Conservation (phyloP, 2,888 invertebrate species). For the Catocala fraxini region DNA sequence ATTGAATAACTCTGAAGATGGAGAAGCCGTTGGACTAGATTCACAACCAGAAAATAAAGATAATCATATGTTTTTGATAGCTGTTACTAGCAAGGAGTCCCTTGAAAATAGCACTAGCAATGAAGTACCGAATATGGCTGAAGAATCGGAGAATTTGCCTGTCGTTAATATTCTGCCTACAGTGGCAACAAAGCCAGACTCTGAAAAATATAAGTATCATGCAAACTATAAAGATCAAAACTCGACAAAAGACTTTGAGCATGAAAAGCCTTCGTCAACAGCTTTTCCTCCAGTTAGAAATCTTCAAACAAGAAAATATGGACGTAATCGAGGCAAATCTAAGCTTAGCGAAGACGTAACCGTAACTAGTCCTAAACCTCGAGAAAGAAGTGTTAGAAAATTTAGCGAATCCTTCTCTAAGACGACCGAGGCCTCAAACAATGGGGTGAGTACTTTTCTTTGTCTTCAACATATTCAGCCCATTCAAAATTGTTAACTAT, state of each 20-base stretch:
- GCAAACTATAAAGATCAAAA: conserved; percentile 73
- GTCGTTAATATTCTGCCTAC: conserved; percentile 57
- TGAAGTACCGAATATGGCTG: conserved; percentile 59
- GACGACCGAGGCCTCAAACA: conserved; percentile 76
- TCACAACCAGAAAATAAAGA: conserved; percentile 50
- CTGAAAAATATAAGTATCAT: conserved; percentile 73
- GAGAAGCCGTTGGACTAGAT: conserved; percentile 38
- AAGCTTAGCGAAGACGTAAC: conserved; percentile 57
- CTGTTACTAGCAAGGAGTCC: conserved; percentile 76
- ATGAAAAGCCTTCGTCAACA: conserved; percentile 58
- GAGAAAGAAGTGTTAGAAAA: conserved; percentile 70
- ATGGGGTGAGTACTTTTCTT: conserved; percentile 74
- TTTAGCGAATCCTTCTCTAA: conserved; percentile 76
- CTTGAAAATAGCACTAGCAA: conserved; percentile 66
- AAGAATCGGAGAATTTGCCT: conserved; percentile 64
- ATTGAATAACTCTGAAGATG: conserved; percentile 62
- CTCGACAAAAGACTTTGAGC: conserved; percentile 50
- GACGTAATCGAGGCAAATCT: conserved; percentile 60
- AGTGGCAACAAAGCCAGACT: conserved; percentile 47
- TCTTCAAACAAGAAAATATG: conserved; percentile 74
- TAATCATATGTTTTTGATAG: conserved; percentile 67
- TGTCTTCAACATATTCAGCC: background rate
- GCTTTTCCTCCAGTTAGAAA: conserved; percentile 72
- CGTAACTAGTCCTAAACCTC: conserved; percentile 58
- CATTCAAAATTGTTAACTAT: conserved; percentile 1